phyloP scores from a whole-genome alignment of 2,888 invertebrate genomes.

The Didymodactylos carnosus region DNA sequence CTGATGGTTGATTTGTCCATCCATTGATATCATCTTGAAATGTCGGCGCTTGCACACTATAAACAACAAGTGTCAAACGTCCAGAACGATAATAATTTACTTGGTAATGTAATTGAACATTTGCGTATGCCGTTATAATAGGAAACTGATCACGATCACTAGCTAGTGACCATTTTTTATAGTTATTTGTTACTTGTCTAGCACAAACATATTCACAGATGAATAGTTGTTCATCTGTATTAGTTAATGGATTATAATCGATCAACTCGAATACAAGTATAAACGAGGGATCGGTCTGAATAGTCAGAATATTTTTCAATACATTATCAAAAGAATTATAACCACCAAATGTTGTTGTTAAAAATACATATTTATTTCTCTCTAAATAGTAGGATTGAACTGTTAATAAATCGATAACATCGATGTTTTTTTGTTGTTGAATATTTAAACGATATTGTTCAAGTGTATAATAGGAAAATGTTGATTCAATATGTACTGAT shows the following conservation, averaged over 20 bases:
- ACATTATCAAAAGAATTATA: neutral
- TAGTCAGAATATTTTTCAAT: neutral
- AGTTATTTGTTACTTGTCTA: too few relatives aligned
- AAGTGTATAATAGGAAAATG: neutral
- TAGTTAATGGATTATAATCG: slow-evolving; percentile 1
- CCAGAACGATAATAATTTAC: neutral
- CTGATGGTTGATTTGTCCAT: neutral
- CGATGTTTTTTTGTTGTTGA: neutral
- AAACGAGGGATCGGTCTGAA: slow-evolving; percentile 4
- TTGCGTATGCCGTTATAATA: slow-evolving; percentile 6
- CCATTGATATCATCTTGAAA: neutral
- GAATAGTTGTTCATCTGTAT: neutral
- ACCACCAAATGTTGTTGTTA: neutral
- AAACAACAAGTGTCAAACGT: slow-evolving; percentile 6
- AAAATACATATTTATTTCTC: neutral
- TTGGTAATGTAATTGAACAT: slow-evolving; percentile 3
- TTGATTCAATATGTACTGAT: neutral
- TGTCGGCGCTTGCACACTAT: slow-evolving; percentile 4
- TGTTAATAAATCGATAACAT: neutral
- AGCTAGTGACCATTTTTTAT: neutral
- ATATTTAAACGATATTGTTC: neutral
- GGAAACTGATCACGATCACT: slow-evolving; percentile 1
- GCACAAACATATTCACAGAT: neutral
- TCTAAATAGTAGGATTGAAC: neutral
- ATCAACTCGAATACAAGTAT: slow-evolving; percentile 7